Base-by-base conservation (phyloP, 2,888 invertebrate genomes). In the Sphinx pinastri region DNA sequence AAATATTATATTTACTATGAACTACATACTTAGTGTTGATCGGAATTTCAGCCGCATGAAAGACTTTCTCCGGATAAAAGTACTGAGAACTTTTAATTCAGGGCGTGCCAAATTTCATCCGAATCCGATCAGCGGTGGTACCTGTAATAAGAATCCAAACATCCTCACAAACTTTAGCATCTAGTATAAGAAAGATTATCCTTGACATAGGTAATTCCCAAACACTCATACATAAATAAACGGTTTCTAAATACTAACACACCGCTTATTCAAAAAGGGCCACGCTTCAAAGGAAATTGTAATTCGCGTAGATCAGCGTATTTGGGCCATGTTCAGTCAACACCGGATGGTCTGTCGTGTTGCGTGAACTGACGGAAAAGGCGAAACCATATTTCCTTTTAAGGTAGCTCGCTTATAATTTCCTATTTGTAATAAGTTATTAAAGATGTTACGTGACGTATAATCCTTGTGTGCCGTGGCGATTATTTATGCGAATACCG, bases 311-410 rank as follows among this genome's bases (percentile, higher is more conserved):
- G 57, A 68, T 68, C 55, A 47, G 16, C 57, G 68, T 68, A 78
- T 78, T 79, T 76, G 75, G 71, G 77, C 72, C 74, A 75, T 76
- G 73, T 77, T 79, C 74, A 78, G 79, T 81, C 77, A 79, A 74
- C 81, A 77, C 83, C 85, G 85, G 85, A 86, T 82, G 76, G 75
- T 76, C 77, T 73, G 75, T 78, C 79, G 81, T 81, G 82, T 86
- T 82, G 83, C 87, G 87, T 87, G 86, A 80, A 79, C 78, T 78
- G 79, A 76, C 86, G 86, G 88, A 87, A 86, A 81, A 81, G 79
- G 81, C 81, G 78, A 84, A 83, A 83, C 83, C 82, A 77, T 75
- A 80, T 80, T 81, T 84, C 84, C 85, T 82, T 81, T 80, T 74
- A 73, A 75, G 76, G 75, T 74, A 79, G 76, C 75, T 77, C 78